Evolutionary conservation across 2,113 vertebrate genomes (phyloP).

Genomic region (Equus przewalskii): DNA sequence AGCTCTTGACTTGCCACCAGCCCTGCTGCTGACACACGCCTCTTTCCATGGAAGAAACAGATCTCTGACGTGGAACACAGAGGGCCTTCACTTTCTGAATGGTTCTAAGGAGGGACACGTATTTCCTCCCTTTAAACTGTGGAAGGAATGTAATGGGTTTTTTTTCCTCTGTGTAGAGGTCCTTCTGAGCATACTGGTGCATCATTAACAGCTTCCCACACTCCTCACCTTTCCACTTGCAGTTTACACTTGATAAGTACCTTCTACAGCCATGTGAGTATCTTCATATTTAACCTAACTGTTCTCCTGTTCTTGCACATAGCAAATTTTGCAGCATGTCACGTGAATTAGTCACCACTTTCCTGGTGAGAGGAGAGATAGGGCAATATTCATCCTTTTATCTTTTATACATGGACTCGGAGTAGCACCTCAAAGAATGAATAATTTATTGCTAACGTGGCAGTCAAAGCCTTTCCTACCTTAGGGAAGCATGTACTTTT

Average conservation of each 20-base stretch:
- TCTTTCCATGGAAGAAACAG: neutral
- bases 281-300: neutral
- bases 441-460: neutral
- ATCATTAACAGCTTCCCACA: neutral
- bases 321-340: too few species aligned
- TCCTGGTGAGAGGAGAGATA: neutral
- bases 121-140: too few species aligned
- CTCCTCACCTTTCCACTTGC: neutral
- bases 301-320: neutral
- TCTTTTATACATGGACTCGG: neutral
- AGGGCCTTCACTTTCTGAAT: neutral
- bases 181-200: too few species aligned
- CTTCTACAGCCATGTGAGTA: neutral
- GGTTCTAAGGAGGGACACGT: neutral
- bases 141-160: too few species aligned
- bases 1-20: neutral
- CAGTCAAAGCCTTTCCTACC: neutral
- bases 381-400: neutral
- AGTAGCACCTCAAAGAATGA: neutral
- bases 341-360: neutral
- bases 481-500: neutral
- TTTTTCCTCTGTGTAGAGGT: too few species aligned
- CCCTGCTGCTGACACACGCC: fast-evolving
- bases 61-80: fast-evolving
- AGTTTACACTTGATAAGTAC: too few species aligned